Conservation (phyloP, 2,797 vertebrate genomes). For the Zalophus californianus region DNA sequence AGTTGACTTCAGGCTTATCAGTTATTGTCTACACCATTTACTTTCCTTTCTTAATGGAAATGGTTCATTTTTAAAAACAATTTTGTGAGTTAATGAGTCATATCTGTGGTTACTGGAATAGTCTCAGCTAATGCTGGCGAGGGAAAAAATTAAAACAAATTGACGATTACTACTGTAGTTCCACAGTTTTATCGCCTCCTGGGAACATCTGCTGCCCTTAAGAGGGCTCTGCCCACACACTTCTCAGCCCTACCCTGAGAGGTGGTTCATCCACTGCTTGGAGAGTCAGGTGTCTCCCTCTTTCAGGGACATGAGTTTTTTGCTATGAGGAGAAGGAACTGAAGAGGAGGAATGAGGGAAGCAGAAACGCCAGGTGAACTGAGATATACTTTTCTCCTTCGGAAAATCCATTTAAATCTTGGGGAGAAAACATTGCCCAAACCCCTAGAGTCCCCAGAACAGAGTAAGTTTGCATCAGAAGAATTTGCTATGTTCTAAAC, state of each 20-base stretch:
- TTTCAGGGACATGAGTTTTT: not conserved
- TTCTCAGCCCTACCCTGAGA: not conserved
- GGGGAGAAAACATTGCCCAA: not conserved
- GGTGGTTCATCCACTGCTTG: not conserved
- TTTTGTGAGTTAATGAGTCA: slow-evolving; percentile 1
- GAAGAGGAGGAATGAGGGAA: not conserved
- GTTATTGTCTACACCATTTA: not conserved
- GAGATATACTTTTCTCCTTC: not conserved
- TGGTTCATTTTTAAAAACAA: not conserved
- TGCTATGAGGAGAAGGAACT: not conserved
- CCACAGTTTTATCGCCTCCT: not conserved
- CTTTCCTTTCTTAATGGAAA: not conserved
- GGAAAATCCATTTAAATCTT: not conserved
- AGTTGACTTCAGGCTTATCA: not conserved
- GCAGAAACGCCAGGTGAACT: not conserved
- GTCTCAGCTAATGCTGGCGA: not conserved
- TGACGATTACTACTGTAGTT: not conserved
- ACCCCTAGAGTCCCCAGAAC: not conserved
- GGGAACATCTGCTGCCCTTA: not conserved
- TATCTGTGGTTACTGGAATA: not conserved
- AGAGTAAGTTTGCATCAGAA: not conserved
- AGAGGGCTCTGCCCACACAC: not conserved
- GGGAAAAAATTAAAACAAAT: not conserved
- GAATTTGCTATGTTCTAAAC: not conserved
- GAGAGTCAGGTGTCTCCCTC: not conserved